A percentile compares a stretch with the other conserved stretches of the same genome.
Evolutionary conservation across 2,888 invertebrate genomes (phyloP).

Genomic region (Tetranychus truncatus): DNA sequence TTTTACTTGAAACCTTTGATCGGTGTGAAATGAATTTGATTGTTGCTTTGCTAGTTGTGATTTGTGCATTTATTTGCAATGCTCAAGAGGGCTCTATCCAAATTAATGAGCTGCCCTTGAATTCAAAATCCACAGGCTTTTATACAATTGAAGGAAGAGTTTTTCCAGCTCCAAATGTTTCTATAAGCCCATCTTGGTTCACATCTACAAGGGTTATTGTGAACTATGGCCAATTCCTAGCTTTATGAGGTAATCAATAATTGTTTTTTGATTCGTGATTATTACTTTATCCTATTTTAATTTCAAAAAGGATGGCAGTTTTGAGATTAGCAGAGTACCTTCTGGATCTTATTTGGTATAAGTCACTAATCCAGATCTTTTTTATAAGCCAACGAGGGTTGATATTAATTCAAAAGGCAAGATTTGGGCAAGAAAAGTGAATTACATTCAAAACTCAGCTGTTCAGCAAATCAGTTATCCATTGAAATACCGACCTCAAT

Average conservation of each 20-base stretch:
- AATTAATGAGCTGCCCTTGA: not conserved
- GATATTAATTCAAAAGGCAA: conserved; percentile 96
- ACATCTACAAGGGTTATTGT: conserved; percentile 52
- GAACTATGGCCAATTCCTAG: conserved; percentile 71
- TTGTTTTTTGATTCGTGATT: conserved; percentile 13
- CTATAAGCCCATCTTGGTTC: conserved; percentile 46
- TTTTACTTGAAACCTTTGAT: no score
- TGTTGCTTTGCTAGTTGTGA: not conserved
- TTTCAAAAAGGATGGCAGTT: conserved; percentile 66
- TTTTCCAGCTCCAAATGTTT: conserved; percentile 45
- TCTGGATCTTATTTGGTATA: conserved; percentile 87
- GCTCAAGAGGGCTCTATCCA: not conserved
- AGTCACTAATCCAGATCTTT: conserved; percentile 67
- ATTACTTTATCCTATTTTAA: not conserved
- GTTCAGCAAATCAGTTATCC: conserved; percentile 83
- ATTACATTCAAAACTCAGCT: conserved; percentile 74
- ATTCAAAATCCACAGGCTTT: not conserved
- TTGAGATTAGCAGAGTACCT: conserved; percentile 65
- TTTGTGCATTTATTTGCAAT: not conserved
- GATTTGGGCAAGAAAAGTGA: conserved; percentile 79
- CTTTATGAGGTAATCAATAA: conserved; percentile 44
- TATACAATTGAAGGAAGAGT: conserved; percentile 61
- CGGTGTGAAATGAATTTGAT: not conserved
- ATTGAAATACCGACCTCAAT: conserved; percentile 61
- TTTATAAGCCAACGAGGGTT: conserved; percentile 82